Evolutionary conservation across 2,113 vertebrate species (phyloP), one percentile per base, ranked within the genome.

Genomic region (Brachyistius frenatus): DNA sequence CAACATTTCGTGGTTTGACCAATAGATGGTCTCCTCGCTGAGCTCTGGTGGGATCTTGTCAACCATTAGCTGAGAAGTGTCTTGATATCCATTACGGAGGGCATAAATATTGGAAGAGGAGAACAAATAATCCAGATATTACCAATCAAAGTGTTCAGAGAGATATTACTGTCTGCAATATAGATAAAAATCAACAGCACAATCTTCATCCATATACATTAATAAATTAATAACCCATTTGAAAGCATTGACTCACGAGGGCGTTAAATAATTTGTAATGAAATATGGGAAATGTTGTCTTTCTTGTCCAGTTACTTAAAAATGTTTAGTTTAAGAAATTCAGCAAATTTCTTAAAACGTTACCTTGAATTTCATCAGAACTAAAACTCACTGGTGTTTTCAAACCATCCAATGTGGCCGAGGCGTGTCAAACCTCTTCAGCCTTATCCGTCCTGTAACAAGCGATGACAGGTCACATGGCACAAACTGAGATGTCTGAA

Each of bases 31-130:
- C 80, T 74, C 47, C 67, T 66, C 3, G 61, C 68, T 70, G 57
- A 73, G 78, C 85, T 78, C 15, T 53, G 50, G 35, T 49, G 49
- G 78, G 78, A 71, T 78, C 75, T 78, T 66, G 76, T 83, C 80
- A 15, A 62, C 66, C 89, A 86, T 91, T 89, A 89, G 81, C 74
- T 83, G 65, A 67, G 75, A 88, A 69, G 61, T 76, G 52, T 84
- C 76, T 86, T 80, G 75, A 80, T 87, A 90, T 84, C 92, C 73
- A 88, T 93, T 90, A 90, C 73, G 3, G 80, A 56, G 68, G 36
- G 11, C 75, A 93, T 94, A 84, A 94, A 94, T 94, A 93, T 94
- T 94, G 72, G 37, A 94, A 61, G 66, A 94, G 84, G 67, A 66
- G 76, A 81, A 89, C 86, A 92, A 92, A 93, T 89, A 88, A 89